Base-by-base conservation (phyloP, 2,113 vertebrate genomes). In the Tachysurus fulvidraco region DNA sequence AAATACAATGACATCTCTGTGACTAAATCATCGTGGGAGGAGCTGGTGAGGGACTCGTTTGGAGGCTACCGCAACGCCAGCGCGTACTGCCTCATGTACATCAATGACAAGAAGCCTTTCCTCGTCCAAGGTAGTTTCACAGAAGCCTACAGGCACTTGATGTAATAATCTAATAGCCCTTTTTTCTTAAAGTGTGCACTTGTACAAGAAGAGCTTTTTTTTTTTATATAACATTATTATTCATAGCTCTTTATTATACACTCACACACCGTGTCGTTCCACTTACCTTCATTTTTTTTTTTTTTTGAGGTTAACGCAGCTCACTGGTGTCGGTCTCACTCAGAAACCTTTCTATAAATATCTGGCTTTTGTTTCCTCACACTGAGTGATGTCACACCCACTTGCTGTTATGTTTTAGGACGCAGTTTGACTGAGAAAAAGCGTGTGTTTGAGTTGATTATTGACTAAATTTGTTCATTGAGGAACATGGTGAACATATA, bases 1-100 rank as follows among this genome's bases (percentile, higher is more conserved):
- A 99, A 99, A 91, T 99, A 99, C 89, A 99, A 99, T 81, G 98
- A 99, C 92, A 97, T 99, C 93, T 96, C 98, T 17, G 98, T 99
- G 88, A 98, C 98, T 64, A 98, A 98, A 89, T 99, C 98, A 0
- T 97, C 97, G 5, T 99, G 98, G 98, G 98, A 99, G 92, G 98
- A 99, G 90, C 94, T 99, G 89, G 96, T 98, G 90, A 95, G 98
- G 60, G 98, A 99, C 92, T 99, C 98, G 1, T 99, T 99, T 23
- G 98, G 98, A 85, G 98, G 98, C 86, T 99, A 99, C 91, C 95
- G 98, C 90, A 99, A 99, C 83, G 97, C 98, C 90, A 99, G 98
- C 85, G 98, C 98, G 76, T 99, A 99, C 88, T 99, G 98, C 92
- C 96, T 99, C 93, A 98, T 99, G 98, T 99, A 99, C 90, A 97